Conservation (phyloP, 1,140 invertebrate species). For the Neotoxoptera formosana region DNA sequence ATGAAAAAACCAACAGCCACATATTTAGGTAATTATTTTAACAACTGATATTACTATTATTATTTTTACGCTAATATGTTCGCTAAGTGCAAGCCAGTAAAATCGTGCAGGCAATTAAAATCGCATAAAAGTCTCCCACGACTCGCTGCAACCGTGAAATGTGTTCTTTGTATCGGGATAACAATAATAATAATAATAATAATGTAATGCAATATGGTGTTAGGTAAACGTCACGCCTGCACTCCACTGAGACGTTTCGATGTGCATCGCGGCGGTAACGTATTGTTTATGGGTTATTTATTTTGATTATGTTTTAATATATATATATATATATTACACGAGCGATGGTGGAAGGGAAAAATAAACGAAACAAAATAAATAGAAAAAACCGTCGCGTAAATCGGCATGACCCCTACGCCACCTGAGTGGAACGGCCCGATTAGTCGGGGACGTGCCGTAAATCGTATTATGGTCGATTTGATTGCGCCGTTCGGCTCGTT, state of each 20-base stretch:
- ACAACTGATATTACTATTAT: background rate
- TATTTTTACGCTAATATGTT: background rate
- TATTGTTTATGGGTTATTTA: background rate
- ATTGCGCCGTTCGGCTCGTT: background rate
- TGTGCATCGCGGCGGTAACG: background rate
- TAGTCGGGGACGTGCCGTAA: background rate
- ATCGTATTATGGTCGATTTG: background rate
- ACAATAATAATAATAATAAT: background rate
- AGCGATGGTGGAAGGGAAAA: background rate
- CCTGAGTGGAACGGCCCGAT: slow-evolving; percentile 16
- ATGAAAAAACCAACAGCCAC: background rate
- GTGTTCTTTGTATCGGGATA: background rate
- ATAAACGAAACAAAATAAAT: background rate
- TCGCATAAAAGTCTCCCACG: background rate
- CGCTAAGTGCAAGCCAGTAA: background rate
- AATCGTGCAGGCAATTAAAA: background rate
- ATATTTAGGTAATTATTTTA: slow-evolving; percentile 11
- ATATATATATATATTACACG: too few relatives aligned
- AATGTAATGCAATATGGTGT: background rate
- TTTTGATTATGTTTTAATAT: background rate
- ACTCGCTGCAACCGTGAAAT: slow-evolving; percentile 9
- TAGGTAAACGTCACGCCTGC: background rate
- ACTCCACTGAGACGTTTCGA: background rate
- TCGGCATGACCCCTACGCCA: background rate
- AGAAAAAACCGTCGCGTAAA: background rate